Evolutionary conservation across 2,113 vertebrate genomes (phyloP).

Genomic region (Poecile atricapillus): DNA sequence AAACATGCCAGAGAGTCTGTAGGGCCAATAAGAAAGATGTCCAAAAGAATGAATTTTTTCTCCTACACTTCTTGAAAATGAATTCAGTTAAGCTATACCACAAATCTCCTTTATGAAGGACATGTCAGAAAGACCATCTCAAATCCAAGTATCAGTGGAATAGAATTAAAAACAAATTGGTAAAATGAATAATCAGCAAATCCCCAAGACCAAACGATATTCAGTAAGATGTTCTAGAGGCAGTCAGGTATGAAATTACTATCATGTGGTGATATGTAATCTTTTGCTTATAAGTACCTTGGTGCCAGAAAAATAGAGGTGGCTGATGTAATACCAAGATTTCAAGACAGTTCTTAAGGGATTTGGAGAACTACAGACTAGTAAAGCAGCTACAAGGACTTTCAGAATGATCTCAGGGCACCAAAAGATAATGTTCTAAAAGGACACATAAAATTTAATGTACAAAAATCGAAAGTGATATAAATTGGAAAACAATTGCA

Average conservation of each 20-base stretch:
- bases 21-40: not conserved
- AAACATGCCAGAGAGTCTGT: not conserved
- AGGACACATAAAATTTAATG: not conserved
- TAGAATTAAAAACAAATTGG: not conserved
- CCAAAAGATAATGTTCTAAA: not conserved
- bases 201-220: not conserved
- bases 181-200: constrained; percentile 7
- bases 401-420: not conserved
- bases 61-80: not conserved
- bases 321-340: not conserved
- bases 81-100: not conserved
- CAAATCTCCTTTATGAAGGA: not conserved
- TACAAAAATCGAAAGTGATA: not conserved
- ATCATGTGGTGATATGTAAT: not conserved
- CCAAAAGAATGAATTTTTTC: not conserved
- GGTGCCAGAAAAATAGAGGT: not conserved
- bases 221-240: not conserved
- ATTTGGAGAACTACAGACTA: not conserved
- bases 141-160: not conserved
- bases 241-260: constrained; percentile 28
- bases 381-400: not conserved
- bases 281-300: not conserved
- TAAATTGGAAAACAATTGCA: not conserved
- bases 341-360: not conserved
- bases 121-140: not conserved